Percentiles rank a stretch among this genome's conserved stretches.
Evolutionary conservation across 2,113 vertebrate species (phyloP).

Genomic region (Urocynchramus pylzowi): DNA sequence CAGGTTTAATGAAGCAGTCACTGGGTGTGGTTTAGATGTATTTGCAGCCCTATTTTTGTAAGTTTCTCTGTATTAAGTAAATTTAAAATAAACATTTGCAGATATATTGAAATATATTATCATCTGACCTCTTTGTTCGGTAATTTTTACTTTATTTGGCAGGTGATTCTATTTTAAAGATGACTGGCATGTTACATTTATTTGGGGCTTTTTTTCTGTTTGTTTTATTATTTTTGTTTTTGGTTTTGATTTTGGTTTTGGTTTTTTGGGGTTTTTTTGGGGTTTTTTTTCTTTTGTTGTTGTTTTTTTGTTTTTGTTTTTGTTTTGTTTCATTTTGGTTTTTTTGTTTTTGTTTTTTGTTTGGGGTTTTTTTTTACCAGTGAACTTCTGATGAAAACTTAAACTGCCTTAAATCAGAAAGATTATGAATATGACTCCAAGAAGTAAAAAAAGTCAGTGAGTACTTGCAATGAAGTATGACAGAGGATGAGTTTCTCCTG

Average conservation of each 20-base stretch:
- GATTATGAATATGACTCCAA: not conserved
- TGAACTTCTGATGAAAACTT: not conserved
- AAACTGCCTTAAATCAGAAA: not conserved
- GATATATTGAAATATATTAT: not conserved
- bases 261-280: not conserved
- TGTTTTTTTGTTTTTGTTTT: not conserved
- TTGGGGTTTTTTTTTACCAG: accelerated
- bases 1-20: not conserved
- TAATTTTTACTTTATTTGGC: not conserved
- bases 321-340: not conserved
- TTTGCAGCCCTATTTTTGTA: not conserved
- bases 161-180: not conserved
- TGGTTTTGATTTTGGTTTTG: not conserved
- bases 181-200: not conserved
- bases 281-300: not conserved
- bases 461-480: not conserved
- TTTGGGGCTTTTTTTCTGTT: not conserved
- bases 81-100: not conserved
- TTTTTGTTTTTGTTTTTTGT: no score
- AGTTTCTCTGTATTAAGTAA: not conserved
- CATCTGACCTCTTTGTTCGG: not conserved
- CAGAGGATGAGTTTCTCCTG: not conserved
- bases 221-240: not conserved
- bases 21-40: not conserved
- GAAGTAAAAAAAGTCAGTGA: not conserved